Conservation (phyloP, 2,888 invertebrate genomes). For the Tanytarsus gracilentus region DNA sequence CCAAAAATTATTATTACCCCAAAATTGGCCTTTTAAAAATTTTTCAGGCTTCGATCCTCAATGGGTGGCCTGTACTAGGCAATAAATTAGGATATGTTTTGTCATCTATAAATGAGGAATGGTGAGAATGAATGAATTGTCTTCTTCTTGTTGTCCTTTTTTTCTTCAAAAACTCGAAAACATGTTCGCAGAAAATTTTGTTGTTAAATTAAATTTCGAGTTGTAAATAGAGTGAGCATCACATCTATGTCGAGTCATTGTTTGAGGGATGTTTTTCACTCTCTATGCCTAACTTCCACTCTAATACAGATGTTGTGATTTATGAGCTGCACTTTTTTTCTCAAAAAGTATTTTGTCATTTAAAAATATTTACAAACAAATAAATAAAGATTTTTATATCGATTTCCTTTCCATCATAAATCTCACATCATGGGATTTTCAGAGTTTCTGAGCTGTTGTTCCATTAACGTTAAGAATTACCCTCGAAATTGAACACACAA, state of each 20-base stretch:
- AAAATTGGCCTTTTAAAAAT: slow-evolving; percentile 12
- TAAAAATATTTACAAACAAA: slow-evolving; percentile 6
- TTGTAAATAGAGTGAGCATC: background rate
- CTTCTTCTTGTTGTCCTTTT: too few relatives aligned
- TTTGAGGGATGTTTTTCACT: slow-evolving; percentile 21
- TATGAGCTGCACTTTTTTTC: slow-evolving; percentile 17
- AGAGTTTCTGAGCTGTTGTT: too few relatives aligned
- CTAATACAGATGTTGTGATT: slow-evolving; percentile 26
- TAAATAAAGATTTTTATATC: slow-evolving; percentile 10
- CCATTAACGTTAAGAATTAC: too few relatives aligned
- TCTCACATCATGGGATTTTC: slow-evolving; percentile 5
- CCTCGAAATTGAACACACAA: too few relatives aligned
- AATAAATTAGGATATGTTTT: slow-evolving; percentile 29
- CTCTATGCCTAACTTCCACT: background rate
- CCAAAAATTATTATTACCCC: background rate
- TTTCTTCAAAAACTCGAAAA: slow-evolving; percentile 6
- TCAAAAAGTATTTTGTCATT: background rate
- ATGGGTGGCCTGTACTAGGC: slow-evolving; percentile 19
- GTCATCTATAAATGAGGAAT: slow-evolving; percentile 28
- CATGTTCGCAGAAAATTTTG: slow-evolving; percentile 28
- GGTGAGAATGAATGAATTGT: too few relatives aligned
- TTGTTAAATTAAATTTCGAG: background rate
- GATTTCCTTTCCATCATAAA: slow-evolving; percentile 9
- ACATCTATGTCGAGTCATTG: slow-evolving; percentile 4
- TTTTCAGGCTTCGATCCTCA: slow-evolving; percentile 7